phyloP scores from a whole-genome alignment of 2,888 invertebrate species.

The Eilema sororculum region DNA sequence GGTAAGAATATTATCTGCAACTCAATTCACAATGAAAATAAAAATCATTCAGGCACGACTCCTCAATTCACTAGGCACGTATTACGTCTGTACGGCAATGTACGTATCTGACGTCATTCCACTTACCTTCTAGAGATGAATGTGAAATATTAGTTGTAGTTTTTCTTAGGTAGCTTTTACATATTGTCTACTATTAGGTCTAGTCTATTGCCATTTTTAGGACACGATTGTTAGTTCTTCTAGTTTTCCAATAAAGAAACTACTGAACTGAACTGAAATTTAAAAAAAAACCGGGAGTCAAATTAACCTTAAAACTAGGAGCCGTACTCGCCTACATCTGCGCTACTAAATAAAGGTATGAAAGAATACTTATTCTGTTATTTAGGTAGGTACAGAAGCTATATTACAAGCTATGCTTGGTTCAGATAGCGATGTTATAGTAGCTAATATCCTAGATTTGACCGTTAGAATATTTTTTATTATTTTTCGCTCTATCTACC shows the following conservation, averaged over 20 bases:
- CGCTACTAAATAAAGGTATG: not conserved
- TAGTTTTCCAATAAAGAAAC: too few relatives aligned
- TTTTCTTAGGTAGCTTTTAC: not conserved
- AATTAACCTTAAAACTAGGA: not conserved
- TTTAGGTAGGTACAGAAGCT: not conserved
- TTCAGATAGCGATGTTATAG: not conserved
- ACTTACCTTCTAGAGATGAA: not conserved
- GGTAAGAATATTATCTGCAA: not conserved
- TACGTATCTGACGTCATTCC: not conserved
- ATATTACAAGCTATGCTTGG: not conserved
- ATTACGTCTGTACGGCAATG: not conserved
- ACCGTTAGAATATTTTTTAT: not conserved
- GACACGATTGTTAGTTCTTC: too few relatives aligned
- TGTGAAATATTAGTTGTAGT: not conserved
- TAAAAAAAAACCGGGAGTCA: too few relatives aligned
- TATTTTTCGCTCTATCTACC: not conserved
- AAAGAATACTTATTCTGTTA: not conserved
- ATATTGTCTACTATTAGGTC: not conserved
- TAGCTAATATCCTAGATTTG: not conserved
- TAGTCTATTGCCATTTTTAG: too few relatives aligned
- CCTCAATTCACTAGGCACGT: not conserved
- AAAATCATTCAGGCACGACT: not conserved
- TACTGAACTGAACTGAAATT: not conserved
- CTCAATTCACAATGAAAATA: not conserved
- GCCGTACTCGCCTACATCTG: not conserved